These are phyloP conservation scores for Stenotaenia linearis DNA, from an alignment of 2,888 invertebrate species.

Conservation along the genomic window DNA sequence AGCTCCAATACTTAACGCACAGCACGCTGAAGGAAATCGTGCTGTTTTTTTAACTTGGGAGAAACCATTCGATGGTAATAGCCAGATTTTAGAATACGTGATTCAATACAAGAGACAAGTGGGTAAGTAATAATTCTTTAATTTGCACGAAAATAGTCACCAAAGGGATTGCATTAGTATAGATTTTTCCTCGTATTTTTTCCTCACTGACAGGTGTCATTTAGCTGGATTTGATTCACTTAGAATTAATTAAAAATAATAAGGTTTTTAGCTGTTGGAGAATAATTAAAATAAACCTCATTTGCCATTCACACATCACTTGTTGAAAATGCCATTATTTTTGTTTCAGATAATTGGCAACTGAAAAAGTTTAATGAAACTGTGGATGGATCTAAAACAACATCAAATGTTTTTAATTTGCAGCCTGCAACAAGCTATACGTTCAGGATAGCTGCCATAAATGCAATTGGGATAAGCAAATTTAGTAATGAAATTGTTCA, in stretches of 20 bases:
- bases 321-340: no score
- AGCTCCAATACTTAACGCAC: not conserved
- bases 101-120: not conserved
- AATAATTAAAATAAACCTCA: no score
- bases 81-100: not conserved
- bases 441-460: slow-evolving; percentile 35
- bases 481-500: slow-evolving; percentile 29
- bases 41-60: not conserved
- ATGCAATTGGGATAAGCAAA: slow-evolving; percentile 33
- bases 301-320: no score
- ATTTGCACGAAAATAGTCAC: no score
- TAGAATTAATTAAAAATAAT: no score
- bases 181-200: no score
- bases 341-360: slow-evolving; percentile 1
- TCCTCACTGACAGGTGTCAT: no score
- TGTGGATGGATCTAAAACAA: slow-evolving; percentile 31
- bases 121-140: not conserved
- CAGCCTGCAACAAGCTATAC: slow-evolving; percentile 31
- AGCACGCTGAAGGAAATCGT: not conserved
- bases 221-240: no score
- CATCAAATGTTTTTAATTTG: slow-evolving; percentile 21
- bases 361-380: not conserved
- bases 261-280: no score
- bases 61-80: not conserved
- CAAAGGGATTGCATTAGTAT: no score